Conservation (phyloP, 2,888 invertebrate genomes). For the Palloptera scutellata region DNA sequence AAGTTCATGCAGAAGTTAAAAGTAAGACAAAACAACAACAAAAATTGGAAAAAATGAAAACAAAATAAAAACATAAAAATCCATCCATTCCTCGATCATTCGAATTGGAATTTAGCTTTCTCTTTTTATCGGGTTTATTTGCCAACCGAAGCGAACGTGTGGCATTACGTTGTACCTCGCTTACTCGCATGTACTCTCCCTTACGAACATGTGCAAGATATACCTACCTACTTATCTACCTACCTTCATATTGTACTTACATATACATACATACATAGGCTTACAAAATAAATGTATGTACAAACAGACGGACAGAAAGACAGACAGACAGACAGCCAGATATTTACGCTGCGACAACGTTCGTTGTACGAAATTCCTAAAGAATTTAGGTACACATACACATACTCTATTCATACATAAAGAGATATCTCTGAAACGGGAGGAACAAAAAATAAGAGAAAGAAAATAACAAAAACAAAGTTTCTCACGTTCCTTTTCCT, state of each 20-base stretch:
- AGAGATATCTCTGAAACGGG: constrained; percentile 31
- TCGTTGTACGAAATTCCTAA: constrained; percentile 52
- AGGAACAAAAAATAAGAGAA: constrained; percentile 22
- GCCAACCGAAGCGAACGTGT: constrained; percentile 37
- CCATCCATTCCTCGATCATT: constrained; percentile 31
- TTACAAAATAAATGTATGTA: constrained; percentile 10
- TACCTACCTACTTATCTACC: neutral
- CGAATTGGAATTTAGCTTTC: constrained; percentile 58
- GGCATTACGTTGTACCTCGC: constrained; percentile 2
- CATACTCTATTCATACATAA: constrained; percentile 27
- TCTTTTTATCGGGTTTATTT: constrained; percentile 57
- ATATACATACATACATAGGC: constrained; percentile 14
- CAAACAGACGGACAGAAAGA: constrained; percentile 14
- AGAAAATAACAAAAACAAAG: constrained; percentile 62
- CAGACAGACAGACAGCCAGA: constrained; percentile 24
- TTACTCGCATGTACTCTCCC: constrained; percentile 12
- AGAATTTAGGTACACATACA: constrained; percentile 49
- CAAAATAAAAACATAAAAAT: constrained; percentile 24
- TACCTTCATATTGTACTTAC: neutral
- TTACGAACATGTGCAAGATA: constrained; percentile 1
- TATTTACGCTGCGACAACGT: constrained; percentile 18
- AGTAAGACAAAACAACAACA: neutral
- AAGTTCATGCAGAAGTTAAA: neutral
- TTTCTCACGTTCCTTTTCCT: constrained; percentile 63
- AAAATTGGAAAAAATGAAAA: constrained; percentile 19